These are phyloP conservation scores for Cotesia vestalis DNA, from an alignment of 1,140 invertebrate species.

Conservation along the genomic window DNA sequence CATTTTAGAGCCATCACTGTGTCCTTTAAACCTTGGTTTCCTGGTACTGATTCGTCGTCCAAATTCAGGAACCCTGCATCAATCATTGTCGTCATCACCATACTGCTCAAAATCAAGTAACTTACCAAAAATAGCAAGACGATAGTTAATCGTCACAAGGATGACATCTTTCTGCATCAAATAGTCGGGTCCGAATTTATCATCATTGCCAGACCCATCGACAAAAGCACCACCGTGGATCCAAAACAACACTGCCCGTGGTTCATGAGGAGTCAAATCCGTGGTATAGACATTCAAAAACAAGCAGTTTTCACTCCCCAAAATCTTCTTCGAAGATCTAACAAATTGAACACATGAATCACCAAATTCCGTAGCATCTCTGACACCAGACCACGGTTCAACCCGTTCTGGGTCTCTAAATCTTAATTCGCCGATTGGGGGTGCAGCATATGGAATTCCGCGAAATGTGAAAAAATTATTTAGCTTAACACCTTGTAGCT, in stretches of 20 bases:
- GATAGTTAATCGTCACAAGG: conserved; percentile 71
- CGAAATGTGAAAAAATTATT: conserved; percentile 43
- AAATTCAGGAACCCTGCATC: conserved; percentile 49
- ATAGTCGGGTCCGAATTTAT: conserved; percentile 64
- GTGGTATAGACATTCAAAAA: conserved; percentile 86
- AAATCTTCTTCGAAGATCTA: conserved; percentile 9
- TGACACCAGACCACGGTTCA: conserved; percentile 67
- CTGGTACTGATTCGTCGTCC: conserved; percentile 47
- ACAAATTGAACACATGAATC: conserved; percentile 62
- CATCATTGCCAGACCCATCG: conserved; percentile 57
- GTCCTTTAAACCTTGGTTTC: conserved; percentile 69
- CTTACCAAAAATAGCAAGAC: conserved; percentile 65
- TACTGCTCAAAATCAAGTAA: background rate
- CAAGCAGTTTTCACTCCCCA: conserved; percentile 78
- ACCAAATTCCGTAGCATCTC: conserved; percentile 68
- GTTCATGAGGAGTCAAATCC: conserved; percentile 34
- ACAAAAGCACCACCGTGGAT: conserved; percentile 72
- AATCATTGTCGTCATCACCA: conserved; percentile 1
- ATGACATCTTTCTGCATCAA: conserved; percentile 67
- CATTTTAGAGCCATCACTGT: conserved; percentile 70
- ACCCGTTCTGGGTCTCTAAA: conserved; percentile 70
- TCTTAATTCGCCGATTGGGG: conserved; percentile 56
- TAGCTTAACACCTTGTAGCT: conserved; percentile 40
- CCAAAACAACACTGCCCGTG: conserved; percentile 64
- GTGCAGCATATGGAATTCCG: conserved; percentile 52